Evolutionary conservation across 1,140 invertebrate genomes (phyloP).

Genomic region (Vollenhovia emeryi): DNA sequence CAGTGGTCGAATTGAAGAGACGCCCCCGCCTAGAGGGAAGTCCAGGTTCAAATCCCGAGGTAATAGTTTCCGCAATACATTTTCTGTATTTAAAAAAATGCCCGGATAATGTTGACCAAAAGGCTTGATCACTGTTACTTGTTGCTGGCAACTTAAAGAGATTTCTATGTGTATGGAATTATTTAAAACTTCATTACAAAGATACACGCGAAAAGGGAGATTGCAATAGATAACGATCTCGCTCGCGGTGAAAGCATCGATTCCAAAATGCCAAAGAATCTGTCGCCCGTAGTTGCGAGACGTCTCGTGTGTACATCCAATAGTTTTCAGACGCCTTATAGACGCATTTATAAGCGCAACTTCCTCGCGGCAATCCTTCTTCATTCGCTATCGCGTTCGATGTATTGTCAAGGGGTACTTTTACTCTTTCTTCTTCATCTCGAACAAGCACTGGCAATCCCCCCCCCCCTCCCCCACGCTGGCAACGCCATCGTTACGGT

Average conservation of each 20-base stretch:
- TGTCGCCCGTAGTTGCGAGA: neutral
- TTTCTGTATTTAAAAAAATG: no score
- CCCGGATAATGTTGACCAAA: no score
- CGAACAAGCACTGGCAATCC: slow-evolving; percentile 36
- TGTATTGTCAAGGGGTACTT: slow-evolving; percentile 37
- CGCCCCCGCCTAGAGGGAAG: no score
- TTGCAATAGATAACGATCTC: neutral
- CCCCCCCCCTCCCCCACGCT: neutral
- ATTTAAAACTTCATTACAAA: neutral
- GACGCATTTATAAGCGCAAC: slow-evolving; percentile 1
- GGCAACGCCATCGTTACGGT: slow-evolving; percentile 32
- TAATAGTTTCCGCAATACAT: no score
- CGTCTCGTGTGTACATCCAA: neutral
- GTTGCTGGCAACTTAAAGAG: no score
- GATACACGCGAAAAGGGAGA: neutral
- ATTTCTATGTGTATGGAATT: no score
- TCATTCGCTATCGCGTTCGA: neutral
- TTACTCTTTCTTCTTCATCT: slow-evolving; percentile 9
- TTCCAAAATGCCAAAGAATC: neutral
- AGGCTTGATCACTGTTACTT: no score
- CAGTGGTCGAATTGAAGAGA: no score
- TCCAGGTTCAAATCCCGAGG: no score
- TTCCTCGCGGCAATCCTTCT: neutral
- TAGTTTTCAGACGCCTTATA: neutral
- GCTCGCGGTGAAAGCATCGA: neutral